A percentile compares a stretch with the other conserved stretches of the same genome.
phyloP scores from a whole-genome alignment of 2,797 vertebrate genomes.

The Gorsachius magnificus region DNA sequence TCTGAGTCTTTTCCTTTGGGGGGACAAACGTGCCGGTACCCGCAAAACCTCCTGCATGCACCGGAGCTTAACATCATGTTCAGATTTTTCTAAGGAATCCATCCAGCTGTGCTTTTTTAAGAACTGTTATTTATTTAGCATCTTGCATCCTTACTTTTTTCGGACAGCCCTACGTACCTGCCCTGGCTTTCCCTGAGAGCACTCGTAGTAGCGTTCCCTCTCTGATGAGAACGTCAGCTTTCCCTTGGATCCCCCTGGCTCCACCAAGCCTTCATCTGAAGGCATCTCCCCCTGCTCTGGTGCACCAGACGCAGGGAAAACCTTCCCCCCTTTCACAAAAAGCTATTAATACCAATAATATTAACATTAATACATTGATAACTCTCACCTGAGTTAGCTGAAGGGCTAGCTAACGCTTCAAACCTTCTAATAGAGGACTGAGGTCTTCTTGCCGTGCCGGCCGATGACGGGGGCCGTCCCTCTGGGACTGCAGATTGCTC shows the following conservation, averaged over 20 bases:
- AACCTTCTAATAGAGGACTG: not conserved
- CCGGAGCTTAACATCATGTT: not conserved
- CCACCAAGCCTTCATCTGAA: not conserved
- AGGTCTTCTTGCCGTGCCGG: not conserved
- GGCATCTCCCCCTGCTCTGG: not conserved
- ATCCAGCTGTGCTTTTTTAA: not conserved
- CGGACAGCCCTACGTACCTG: rapidly evolving
- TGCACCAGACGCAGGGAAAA: not conserved
- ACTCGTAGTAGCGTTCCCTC: rapidly evolving
- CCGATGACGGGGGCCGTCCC: not conserved
- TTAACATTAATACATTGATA: too few species aligned
- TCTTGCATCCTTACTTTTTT: not conserved
- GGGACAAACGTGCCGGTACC: not conserved
- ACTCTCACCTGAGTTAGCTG: not conserved
- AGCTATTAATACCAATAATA: not conserved
- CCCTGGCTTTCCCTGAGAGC: not conserved
- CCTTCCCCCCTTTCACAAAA: not conserved
- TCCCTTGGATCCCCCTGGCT: not conserved
- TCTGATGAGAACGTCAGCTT: not conserved
- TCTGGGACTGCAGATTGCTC: not conserved
- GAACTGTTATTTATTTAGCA: not conserved
- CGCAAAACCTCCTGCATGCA: not conserved
- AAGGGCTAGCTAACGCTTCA: not conserved
- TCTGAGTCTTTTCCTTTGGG: not conserved
- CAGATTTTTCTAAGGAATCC: not conserved